Conservation (phyloP, 2,113 vertebrate species). For the Odobenus rosmarus region DNA sequence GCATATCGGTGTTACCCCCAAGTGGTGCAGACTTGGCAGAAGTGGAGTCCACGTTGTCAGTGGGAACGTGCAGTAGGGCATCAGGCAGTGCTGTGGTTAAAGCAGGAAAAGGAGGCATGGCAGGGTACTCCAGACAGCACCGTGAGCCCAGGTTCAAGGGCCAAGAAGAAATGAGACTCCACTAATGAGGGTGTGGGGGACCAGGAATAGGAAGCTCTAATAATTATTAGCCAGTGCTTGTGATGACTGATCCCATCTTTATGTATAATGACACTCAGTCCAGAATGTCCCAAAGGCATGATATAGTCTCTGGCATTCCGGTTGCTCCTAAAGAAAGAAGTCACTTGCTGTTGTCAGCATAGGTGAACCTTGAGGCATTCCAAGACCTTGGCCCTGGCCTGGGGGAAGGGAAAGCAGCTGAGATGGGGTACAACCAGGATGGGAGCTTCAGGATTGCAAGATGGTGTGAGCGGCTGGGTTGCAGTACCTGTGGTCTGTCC, state of each 20-base stretch:
- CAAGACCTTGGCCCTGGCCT: not conserved
- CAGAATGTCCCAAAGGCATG: not conserved
- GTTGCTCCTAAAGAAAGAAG: not conserved
- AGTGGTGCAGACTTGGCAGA: not conserved
- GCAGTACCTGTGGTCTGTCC: not conserved
- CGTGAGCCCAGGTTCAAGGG: not conserved
- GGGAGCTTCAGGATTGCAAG: constrained; percentile 3
- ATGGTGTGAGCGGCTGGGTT: not conserved
- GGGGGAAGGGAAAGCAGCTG: not conserved
- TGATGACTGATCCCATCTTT: not conserved
- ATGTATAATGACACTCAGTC: not conserved
- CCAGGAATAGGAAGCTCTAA: not conserved
- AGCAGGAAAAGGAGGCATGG: not conserved
- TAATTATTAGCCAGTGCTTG: not conserved
- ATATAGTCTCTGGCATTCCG: not conserved
- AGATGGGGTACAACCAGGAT: not conserved
- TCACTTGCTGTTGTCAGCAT: not conserved
- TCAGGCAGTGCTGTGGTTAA: not conserved
- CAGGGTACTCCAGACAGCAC: not conserved
- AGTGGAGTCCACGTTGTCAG: not conserved
- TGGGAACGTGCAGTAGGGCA: not conserved
- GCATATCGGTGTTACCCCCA: not conserved
- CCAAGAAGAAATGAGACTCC: not conserved
- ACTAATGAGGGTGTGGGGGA: not conserved
- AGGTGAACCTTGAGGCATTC: not conserved